Conservation (phyloP, 2,797 vertebrate genomes). For the Coendou prehensilis region DNA sequence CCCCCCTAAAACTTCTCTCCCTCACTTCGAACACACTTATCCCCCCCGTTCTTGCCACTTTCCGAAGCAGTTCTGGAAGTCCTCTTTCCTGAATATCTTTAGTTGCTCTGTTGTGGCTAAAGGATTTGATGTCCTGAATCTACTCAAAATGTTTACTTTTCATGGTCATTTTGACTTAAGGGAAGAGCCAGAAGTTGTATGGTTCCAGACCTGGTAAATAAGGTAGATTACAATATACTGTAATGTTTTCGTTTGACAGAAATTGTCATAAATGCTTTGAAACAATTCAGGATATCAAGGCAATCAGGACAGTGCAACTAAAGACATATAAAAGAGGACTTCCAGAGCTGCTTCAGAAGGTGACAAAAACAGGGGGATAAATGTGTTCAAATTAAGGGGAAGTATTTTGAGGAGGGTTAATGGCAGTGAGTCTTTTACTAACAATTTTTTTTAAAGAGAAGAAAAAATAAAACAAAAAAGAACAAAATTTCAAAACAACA, state of each 20-base stretch:
- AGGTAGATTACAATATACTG: neutral
- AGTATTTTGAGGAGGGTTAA: neutral
- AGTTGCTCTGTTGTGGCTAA: neutral
- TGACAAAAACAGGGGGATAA: neutral
- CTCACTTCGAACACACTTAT: neutral
- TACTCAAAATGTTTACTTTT: neutral
- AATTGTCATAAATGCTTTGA: neutral
- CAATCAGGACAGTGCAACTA: neutral
- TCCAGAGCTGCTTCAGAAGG: neutral
- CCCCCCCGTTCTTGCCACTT: neutral
- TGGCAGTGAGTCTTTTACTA: neutral
- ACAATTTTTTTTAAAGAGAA: neutral
- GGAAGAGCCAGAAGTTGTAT: neutral
- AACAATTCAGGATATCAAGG: neutral
- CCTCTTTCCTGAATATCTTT: neutral
- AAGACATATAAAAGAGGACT: neutral
- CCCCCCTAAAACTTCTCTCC: neutral
- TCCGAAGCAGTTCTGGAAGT: neutral
- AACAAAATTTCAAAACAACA: too few relatives aligned
- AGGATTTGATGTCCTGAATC: neutral
- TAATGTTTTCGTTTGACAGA: neutral
- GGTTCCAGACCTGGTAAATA: neutral
- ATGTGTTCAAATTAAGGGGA: neutral
- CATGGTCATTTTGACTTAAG: neutral
- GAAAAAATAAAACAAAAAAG: too few relatives aligned